Percentiles rank a stretch among this genome's conserved stretches.
Evolutionary conservation across 2,113 vertebrate species (phyloP).

Genomic region (Neolamprologus falcicula): DNA sequence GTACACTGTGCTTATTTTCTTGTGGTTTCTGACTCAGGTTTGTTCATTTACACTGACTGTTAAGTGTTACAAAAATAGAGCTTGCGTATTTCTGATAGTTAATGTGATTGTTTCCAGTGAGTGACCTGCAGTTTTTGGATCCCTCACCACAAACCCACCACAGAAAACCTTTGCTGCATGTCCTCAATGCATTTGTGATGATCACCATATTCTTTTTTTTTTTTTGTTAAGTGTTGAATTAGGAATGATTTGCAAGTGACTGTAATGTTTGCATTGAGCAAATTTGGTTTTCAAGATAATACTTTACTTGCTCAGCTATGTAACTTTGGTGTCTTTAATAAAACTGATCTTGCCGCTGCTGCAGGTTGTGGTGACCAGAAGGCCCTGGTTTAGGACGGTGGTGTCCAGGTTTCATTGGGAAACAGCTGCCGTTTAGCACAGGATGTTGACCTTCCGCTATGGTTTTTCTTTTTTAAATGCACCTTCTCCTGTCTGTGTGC

Average conservation of each 20-base stretch:
- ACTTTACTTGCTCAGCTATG: not conserved
- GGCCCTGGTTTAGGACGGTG: slow-evolving; percentile 48
- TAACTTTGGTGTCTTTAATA: not conserved
- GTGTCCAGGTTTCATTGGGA: slow-evolving; percentile 59
- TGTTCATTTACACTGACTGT: not conserved
- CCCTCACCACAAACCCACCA: not conserved
- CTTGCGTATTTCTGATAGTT: slow-evolving; percentile 16
- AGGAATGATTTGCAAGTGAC: not conserved
- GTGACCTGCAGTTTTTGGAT: not conserved
- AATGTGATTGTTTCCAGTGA: slow-evolving; percentile 26
- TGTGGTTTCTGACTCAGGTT: not conserved
- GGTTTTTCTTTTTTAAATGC: slow-evolving; percentile 26
- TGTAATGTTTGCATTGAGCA: not conserved
- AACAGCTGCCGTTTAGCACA: slow-evolving; percentile 63
- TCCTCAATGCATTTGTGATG: slow-evolving; percentile 9
- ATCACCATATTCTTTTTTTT: slow-evolving; percentile 7
- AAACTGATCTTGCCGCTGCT: not conserved
- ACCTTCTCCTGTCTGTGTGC: slow-evolving; percentile 21
- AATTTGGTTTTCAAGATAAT: not conserved
- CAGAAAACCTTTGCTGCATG: slow-evolving; percentile 15
- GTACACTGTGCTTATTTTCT: not conserved
- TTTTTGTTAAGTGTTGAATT: not conserved
- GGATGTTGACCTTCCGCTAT: slow-evolving; percentile 70
- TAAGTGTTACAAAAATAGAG: slow-evolving; percentile 43
- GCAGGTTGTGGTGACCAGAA: not conserved